Evolutionary conservation across 2,797 vertebrate genomes (phyloP), one percentile per base, ranked within the genome.

Genomic region (Synanceia verrucosa): DNA sequence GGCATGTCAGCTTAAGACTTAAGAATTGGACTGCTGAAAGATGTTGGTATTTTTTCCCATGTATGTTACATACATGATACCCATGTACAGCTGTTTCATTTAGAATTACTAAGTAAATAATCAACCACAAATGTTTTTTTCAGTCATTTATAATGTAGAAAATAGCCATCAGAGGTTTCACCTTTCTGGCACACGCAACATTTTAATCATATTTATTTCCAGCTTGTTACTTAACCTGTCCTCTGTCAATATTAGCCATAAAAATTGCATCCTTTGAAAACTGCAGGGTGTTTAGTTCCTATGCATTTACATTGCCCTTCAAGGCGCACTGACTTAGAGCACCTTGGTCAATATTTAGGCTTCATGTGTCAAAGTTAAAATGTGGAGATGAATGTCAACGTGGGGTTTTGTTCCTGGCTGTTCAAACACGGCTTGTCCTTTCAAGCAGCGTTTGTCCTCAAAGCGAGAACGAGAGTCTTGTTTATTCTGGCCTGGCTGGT

Each of bases 391-490:
- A 91, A 86, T 78, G 85, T 80, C 81, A 76, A 43, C 14, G 11
- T 29, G 21, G 24, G 82, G 71, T 76, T 76, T 86, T 86, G 72
- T 81, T 80, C 63, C 29, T 29, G 47, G 47, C 66, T 86, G 82
- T 88, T 87, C 68, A 89, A 90, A 91, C 79, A 88, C 24, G 4
- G 26, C 60, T 74, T 82, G 77, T 85, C 76, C 90, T 88, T 91
- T 87, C 73, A 79, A 43, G 48, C 63, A 3, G 52, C 69, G 8
- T 84, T 89, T 84, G 86, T 84, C 86, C 82, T 88, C 73, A 85
- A 78, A 78, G 72, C 19, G 3, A 21, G 37, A 78, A 78, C 14
- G 44, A 58, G 55, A 77, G 76, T 64, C 36, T 68, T 86, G 82
- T 89, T 93, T 91, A 63, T 82, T 88, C 60, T 77, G 68, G 26